Base-by-base conservation (phyloP, 35 echinoderm and acorn worm genomes). In the Apostichopus parvimensis region DNA sequence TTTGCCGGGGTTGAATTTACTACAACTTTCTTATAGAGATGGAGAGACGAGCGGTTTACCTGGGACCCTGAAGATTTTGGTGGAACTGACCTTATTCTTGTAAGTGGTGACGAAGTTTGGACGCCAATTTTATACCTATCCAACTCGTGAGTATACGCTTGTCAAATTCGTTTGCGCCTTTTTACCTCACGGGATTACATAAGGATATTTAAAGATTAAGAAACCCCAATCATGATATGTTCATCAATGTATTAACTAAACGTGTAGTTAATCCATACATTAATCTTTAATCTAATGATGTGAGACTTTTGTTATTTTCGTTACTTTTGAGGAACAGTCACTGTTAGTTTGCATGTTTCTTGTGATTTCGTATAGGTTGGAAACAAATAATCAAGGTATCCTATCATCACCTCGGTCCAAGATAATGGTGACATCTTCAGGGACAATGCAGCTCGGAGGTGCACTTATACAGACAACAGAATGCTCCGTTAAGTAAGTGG, bases 61-160 rank as follows among this genome's bases (percentile, higher is more conserved):
- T 79, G 77, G 77, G 21, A 79, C 23, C 77, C 77, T 52, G 77
- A 79, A 9, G 21, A 79, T 10, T 79, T 79, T 52, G 77, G 21
- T 25, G 77, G 77, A 9, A 52, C 20, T 10, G 34, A 22, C 10
- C 23, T 52, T n/a, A 52, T 79, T 22, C 21, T 79, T 22, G 21
- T 79, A 18, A 25, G 10, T 79, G 23, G 20, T 79, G 13, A 79
- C 23, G 77, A 79, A 25, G 34, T 79, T 52, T 79, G 77, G 77
- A 79, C 77, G 14, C 77, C 77, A 9, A 18, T 10, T 10, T n/a
- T 79, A 22, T 79, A n/a, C 77, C 77, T 79, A 25, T 8, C 13
- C 14, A 79, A 79, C 23, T 22, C 34, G 77, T 79, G 21, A 5
- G 77, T 52, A 21, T 11, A 25, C 34, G 13, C 13, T 52, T 18